These are phyloP conservation scores for Parnassius mnemosyne DNA, from an alignment of 2,888 invertebrate species.

Conservation along the genomic window DNA sequence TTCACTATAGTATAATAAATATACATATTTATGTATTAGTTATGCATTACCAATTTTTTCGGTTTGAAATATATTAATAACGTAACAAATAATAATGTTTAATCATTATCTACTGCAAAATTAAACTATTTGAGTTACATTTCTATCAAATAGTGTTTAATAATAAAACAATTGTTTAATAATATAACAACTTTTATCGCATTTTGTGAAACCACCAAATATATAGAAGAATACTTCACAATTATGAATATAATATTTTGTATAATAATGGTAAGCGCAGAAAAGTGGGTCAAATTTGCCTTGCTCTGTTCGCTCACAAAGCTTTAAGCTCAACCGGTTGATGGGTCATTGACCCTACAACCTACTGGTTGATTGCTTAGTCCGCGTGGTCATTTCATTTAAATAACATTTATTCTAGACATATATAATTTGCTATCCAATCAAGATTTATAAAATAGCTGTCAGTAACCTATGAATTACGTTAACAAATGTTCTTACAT, in stretches of 20 bases:
- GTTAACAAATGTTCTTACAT: neutral
- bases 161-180: neutral
- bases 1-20: too few species aligned
- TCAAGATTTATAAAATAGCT: conserved; percentile 11
- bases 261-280: conserved; percentile 34
- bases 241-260: conserved; percentile 16
- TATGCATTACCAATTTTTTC: too few species aligned
- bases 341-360: conserved; percentile 69
- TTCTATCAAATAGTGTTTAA: neutral
- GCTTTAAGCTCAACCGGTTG: conserved; percentile 76
- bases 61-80: too few species aligned
- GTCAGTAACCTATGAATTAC: neutral
- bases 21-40: too few species aligned
- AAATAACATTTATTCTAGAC: conserved; percentile 34
- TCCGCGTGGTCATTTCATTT: conserved; percentile 37
- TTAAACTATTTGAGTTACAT: too few species aligned
- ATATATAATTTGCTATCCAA: conserved; percentile 26
- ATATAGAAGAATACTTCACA: neutral
- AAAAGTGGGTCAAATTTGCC: conserved; percentile 76
- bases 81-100: too few species aligned
- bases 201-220: neutral
- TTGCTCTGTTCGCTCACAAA: conserved; percentile 56
- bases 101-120: too few species aligned
- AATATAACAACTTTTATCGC: neutral
- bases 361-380: conserved; percentile 62